Conservation (phyloP, 2,113 vertebrate genomes). For the Tachycineta bicolor region DNA sequence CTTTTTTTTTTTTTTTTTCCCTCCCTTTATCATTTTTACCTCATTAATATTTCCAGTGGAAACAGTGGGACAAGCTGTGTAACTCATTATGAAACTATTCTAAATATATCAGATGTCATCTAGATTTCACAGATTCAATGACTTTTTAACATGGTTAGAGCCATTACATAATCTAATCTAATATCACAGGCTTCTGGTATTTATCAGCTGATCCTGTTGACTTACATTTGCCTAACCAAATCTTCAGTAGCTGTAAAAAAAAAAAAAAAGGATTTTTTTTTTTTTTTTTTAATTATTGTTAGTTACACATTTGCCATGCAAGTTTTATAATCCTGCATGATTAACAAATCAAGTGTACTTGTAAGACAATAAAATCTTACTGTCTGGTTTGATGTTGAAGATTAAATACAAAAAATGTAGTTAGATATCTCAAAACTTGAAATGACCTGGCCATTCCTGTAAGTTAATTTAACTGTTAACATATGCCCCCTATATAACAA, state of each 20-base stretch:
- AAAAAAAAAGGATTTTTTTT: neutral
- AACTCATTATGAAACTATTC: neutral
- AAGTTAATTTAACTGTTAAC: neutral
- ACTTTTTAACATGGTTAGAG: neutral
- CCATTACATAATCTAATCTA: neutral
- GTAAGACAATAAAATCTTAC: neutral
- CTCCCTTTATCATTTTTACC: neutral
- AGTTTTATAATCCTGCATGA: neutral
- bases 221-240: neutral
- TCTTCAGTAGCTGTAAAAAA: neutral
- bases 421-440: neutral
- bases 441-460: neutral
- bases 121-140: neutral
- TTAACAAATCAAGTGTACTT: neutral
- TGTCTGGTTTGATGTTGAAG: neutral
- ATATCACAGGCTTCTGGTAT: neutral
- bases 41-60: neutral
- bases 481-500: neutral
- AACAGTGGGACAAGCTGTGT: neutral
- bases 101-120: neutral
- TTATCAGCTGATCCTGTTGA: neutral
- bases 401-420: neutral
- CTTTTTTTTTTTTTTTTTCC: neutral
- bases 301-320: neutral
- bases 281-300: neutral